Conservation (phyloP, 2,888 invertebrate genomes). For the Julus scanicus region DNA sequence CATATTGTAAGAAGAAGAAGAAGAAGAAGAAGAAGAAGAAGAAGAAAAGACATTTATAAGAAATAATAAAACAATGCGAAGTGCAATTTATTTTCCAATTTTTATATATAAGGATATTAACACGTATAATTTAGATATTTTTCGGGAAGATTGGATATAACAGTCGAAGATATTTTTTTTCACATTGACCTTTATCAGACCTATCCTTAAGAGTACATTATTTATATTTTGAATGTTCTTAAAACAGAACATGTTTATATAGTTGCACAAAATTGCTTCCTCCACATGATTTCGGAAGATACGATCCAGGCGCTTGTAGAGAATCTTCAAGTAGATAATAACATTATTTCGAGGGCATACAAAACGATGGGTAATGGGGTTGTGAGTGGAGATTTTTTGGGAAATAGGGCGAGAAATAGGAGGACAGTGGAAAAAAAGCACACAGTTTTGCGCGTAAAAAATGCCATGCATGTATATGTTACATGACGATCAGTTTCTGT, state of each 20-base stretch:
- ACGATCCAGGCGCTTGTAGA: constrained; percentile 50
- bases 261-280: background rate
- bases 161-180: constrained; percentile 43
- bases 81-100: constrained; percentile 40
- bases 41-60: background rate
- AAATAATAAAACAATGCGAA: constrained; percentile 43
- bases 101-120: constrained; percentile 45
- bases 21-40: background rate
- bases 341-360: background rate
- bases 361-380: background rate
- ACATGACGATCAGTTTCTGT: constrained; percentile 47
- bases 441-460: constrained; percentile 46
- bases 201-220: background rate
- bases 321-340: background rate
- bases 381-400: background rate
- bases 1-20: background rate
- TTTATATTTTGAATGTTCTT: constrained; percentile 46
- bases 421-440: constrained; percentile 50
- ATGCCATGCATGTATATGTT: constrained; percentile 44
- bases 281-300: constrained; percentile 44
- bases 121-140: constrained; percentile 43
- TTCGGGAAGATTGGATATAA: constrained; percentile 44
- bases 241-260: constrained; percentile 36
- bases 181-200: background rate
- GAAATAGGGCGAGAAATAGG: constrained; percentile 6